phyloP scores from a whole-genome alignment of 1,140 invertebrate species.

The Panagrolaimus sp. region DNA sequence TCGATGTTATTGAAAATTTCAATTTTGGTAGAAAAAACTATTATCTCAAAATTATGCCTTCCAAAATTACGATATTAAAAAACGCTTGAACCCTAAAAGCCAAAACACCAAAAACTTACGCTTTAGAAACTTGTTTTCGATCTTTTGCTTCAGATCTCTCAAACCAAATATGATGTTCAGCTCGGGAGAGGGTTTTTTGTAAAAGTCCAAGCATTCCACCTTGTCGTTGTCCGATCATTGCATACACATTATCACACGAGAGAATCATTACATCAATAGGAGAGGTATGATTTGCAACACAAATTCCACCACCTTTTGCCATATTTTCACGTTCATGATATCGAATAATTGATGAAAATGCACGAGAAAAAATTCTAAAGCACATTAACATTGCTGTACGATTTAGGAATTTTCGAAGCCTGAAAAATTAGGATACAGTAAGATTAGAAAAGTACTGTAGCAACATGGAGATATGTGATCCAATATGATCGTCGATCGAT shows the following conservation, averaged over 20 bases:
- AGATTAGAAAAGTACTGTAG: slow-evolving; percentile 7
- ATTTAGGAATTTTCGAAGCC: slow-evolving; percentile 66
- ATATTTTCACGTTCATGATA: slow-evolving; percentile 45
- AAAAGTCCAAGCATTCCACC: slow-evolving; percentile 86
- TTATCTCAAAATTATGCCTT: too few species aligned
- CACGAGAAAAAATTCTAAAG: slow-evolving; percentile 45
- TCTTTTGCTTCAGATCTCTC: slow-evolving; percentile 93
- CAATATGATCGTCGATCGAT: too few species aligned
- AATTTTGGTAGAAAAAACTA: too few species aligned
- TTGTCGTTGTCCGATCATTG: slow-evolving; percentile 93
- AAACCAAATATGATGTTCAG: slow-evolving; percentile 95
- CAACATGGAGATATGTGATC: too few species aligned
- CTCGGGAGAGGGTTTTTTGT: slow-evolving; percentile 81
- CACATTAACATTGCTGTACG: slow-evolving; percentile 75
- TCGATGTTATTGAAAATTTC: too few species aligned
- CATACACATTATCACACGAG: slow-evolving; percentile 90
- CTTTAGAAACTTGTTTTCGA: slow-evolving; percentile 62
- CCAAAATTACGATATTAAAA: slow-evolving; percentile 61
- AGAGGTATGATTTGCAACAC: slow-evolving; percentile 97
- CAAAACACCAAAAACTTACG: slow-evolving; percentile 4
- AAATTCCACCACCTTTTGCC: slow-evolving; percentile 66
- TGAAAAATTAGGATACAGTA: not conserved
- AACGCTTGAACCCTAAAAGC: too few species aligned
- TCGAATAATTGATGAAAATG: slow-evolving; percentile 49
- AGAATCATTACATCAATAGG: slow-evolving; percentile 94